Evolutionary conservation across 2,797 vertebrate species (phyloP).

Genomic region (Pangasius djambal): DNA sequence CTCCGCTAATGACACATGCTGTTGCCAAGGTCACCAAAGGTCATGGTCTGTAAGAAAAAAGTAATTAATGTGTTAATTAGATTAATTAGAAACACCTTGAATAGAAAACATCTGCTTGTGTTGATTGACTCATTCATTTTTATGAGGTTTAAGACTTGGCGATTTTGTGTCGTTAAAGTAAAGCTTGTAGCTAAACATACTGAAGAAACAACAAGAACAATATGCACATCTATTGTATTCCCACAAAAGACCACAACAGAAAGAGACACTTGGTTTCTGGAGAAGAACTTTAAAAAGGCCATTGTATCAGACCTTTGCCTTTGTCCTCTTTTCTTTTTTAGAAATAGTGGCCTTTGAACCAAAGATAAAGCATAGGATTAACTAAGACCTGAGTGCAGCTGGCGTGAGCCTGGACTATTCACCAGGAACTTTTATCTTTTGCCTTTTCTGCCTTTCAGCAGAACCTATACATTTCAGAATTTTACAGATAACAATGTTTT

Average conservation of each 20-base stretch:
- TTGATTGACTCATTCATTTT: background rate
- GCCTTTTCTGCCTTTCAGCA: background rate
- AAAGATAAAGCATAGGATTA: background rate
- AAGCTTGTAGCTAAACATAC: background rate
- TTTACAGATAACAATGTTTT: too few species aligned
- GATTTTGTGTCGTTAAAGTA: background rate
- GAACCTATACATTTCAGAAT: background rate
- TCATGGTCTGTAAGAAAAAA: background rate
- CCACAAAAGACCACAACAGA: background rate
- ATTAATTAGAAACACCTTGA: background rate
- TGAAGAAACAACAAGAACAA: background rate
- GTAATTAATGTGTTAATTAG: background rate
- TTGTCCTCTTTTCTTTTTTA: background rate
- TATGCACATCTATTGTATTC: background rate
- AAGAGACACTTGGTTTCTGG: background rate
- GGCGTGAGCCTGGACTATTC: background rate
- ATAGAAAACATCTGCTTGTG: background rate
- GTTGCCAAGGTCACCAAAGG: background rate
- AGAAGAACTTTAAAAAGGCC: background rate
- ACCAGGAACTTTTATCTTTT: background rate
- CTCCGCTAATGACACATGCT: background rate
- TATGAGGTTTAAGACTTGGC: background rate
- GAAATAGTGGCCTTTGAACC: background rate
- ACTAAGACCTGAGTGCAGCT: background rate
- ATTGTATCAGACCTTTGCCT: background rate